Base-by-base conservation (phyloP, 2,888 invertebrate genomes). In the Xestoiulus laeticollis region DNA sequence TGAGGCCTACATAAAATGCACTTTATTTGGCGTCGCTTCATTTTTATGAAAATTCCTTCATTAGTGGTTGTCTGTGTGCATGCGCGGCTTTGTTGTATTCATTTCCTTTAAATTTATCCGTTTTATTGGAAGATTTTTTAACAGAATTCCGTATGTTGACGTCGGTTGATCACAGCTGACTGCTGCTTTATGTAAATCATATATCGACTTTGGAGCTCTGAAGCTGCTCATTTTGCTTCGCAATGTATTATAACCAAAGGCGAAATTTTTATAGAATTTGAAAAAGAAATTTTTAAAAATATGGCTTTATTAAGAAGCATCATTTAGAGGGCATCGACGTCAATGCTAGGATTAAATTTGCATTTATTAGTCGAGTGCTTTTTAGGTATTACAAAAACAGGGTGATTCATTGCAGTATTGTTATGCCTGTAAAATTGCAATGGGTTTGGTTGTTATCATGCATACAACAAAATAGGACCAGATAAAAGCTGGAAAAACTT, bases 21-120 rank as follows among this genome's bases (percentile, higher is more conserved):
- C 78, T 78, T 78, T 68, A 68, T 68, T 68, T 68, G 59, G 59
- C 22, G 59, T 68, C 59, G 22, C 22, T 68, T 30, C 26, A 26
- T 78, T 78, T 30, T 78, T 78, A 78, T 78, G 30, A 78, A 78
- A 78, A 78, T 78, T 78, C 78, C 30, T 78, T 78, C 78, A 30
- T 78, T 78, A 78, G 78, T 78, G 78, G 78, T 30, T 78, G 78
- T 78, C 78, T 78, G 78, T 78, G 78, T 78, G 78, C 78, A 30
- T 14, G 78, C 30, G 78, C 78, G 78, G 30, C 78, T 30, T 78
- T 78, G 78, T 78, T 78, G 78, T 78, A 78, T 32, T 30, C 78
- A 78, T 78, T 78, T 78, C 78, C 78, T 26, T 32, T 78, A 78
- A 78, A 78, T 78, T 78, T 78, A 78, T 78, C 78, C 78, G 16